These are phyloP conservation scores for Ischnura elegans DNA, from an alignment of 2,888 invertebrate genomes.

Conservation along the genomic window DNA sequence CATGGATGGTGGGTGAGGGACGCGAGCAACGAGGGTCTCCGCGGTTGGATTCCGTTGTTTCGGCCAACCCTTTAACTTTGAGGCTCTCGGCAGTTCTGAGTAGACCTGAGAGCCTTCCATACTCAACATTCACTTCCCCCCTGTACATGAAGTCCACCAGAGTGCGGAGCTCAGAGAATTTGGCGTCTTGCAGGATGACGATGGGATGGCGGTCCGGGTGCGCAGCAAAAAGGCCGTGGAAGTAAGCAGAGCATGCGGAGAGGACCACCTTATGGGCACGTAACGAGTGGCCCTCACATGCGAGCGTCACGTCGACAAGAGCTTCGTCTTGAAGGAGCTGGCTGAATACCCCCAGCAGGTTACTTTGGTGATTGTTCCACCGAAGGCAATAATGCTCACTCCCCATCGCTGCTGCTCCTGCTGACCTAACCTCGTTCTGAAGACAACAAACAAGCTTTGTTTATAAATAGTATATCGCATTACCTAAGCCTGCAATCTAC, in stretches of 20 bases:
- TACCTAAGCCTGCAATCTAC: not conserved
- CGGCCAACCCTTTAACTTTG: slow-evolving; percentile 95
- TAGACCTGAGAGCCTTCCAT: slow-evolving; percentile 93
- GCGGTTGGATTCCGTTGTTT: slow-evolving; percentile 89
- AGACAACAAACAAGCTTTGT: slow-evolving; percentile 13
- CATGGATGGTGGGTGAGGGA: slow-evolving; percentile 72
- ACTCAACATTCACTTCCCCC: slow-evolving; percentile 96
- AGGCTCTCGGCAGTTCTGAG: slow-evolving; percentile 95
- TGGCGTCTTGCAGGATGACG: slow-evolving; percentile 96
- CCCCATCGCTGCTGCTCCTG: slow-evolving; percentile 89
- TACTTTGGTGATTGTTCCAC: slow-evolving; percentile 99
- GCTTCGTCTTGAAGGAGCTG: slow-evolving; percentile 97
- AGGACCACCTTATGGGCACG: slow-evolving; percentile 97
- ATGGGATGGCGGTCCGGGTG: slow-evolving; percentile 96
- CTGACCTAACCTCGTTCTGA: slow-evolving; percentile 65
- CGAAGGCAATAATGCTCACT: slow-evolving; percentile 99
- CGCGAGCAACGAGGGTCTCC: slow-evolving; percentile 79
- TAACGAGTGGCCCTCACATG: slow-evolving; percentile 94
- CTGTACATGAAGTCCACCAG: slow-evolving; percentile 98
- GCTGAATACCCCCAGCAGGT: slow-evolving; percentile 98
- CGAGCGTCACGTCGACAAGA: slow-evolving; percentile 97
- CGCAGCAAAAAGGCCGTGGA: slow-evolving; percentile 95
- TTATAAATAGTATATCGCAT: not conserved
- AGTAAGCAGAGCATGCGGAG: slow-evolving; percentile 97
- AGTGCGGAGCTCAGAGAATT: slow-evolving; percentile 92